Evolutionary conservation across 2,888 invertebrate genomes (phyloP).

Genomic region (Pseudococcus jackbeardsleyi): DNA sequence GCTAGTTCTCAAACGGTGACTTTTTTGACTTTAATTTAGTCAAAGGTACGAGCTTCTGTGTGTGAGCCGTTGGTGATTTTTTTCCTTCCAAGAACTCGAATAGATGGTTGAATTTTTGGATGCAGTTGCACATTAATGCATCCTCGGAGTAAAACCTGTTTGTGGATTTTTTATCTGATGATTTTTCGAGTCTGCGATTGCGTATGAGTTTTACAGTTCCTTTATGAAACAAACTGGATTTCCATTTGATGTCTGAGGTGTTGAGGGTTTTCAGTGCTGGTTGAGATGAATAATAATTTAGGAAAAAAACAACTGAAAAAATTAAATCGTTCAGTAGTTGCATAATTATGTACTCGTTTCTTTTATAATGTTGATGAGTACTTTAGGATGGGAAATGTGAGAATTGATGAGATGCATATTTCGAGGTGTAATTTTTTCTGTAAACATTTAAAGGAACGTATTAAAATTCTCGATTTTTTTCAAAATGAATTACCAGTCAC

Average conservation of each 20-base stretch:
- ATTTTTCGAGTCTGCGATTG: not conserved
- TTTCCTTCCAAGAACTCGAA: not conserved
- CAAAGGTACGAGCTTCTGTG: not conserved
- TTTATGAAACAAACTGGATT: not conserved
- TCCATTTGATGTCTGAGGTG: not conserved
- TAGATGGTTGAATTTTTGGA: not conserved
- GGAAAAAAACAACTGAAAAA: not conserved
- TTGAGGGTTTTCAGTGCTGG: not conserved
- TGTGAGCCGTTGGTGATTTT: not conserved
- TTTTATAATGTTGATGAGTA: not conserved
- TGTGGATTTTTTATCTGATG: not conserved
- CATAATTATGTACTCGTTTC: not conserved
- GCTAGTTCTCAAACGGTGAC: slow-evolving; percentile 4
- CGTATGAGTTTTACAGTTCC: not conserved
- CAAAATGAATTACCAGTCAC: too few species aligned
- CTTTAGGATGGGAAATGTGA: not conserved
- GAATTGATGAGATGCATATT: not conserved
- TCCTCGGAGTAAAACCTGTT: not conserved
- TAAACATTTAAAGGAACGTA: too few species aligned
- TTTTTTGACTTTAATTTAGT: slow-evolving; percentile 34
- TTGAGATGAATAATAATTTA: not conserved
- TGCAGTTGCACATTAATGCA: not conserved
- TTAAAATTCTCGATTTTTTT: too few species aligned
- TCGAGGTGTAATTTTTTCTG: not conserved
- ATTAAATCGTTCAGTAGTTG: not conserved